Percentiles rank a stretch among this genome's conserved stretches.
These are phyloP conservation scores for Drosophila helvetica DNA, from an alignment of 2,888 invertebrate genomes.

Conservation along the genomic window DNA sequence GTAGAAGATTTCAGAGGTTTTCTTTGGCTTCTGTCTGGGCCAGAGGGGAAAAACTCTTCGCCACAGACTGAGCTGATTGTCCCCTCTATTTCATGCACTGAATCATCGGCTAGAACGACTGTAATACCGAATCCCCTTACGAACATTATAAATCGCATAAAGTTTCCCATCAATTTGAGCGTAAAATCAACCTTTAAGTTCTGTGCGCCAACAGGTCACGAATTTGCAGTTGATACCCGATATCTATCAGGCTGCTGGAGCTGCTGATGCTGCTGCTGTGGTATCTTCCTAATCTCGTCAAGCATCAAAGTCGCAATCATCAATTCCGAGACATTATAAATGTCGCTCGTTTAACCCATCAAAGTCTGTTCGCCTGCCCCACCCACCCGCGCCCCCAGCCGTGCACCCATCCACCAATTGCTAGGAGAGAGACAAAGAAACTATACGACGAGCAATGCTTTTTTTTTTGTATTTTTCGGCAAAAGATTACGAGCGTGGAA, in stretches of 20 bases:
- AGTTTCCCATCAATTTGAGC: conserved; percentile 19
- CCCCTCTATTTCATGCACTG: background rate
- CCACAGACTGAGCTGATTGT: no score
- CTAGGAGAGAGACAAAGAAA: conserved; percentile 33
- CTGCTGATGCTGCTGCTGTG: conserved; percentile 2
- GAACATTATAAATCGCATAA: conserved; percentile 18
- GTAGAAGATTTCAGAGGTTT: background rate
- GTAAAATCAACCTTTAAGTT: conserved; percentile 33
- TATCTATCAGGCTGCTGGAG: conserved; percentile 33
- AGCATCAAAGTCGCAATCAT: conserved; percentile 51
- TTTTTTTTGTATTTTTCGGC: conserved; percentile 42
- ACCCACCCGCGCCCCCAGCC: background rate
- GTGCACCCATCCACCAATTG: conserved; percentile 11
- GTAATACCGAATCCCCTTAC: background rate
- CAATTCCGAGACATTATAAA: conserved; percentile 51
- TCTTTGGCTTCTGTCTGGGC: background rate
- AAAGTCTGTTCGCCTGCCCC: conserved; percentile 46
- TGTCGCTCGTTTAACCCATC: conserved; percentile 66
- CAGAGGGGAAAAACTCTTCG: background rate
- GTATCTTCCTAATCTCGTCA: conserved; percentile 45
- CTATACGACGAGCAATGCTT: conserved; percentile 21
- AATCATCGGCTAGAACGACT: conserved; percentile 6
- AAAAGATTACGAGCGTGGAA: conserved; percentile 42
- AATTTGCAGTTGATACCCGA: conserved; percentile 36
- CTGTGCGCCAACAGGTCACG: conserved; percentile 41